phyloP scores from a whole-genome alignment of 2,797 vertebrate genomes.

The Syngnathus acus region DNA sequence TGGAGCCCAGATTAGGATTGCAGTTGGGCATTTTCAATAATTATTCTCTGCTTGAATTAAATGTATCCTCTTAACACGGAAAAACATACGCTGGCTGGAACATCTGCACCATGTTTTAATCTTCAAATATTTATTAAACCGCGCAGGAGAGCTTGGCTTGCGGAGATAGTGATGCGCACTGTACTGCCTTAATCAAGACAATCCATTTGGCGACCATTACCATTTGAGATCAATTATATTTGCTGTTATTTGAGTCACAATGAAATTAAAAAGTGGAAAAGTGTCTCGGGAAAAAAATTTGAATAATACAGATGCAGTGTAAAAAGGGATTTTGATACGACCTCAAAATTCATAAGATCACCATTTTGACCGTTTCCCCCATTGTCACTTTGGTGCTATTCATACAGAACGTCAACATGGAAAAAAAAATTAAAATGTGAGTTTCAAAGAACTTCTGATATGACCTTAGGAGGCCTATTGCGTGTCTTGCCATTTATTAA shows the following conservation, averaged over 20 bases:
- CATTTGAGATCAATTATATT: not conserved
- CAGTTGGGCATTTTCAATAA: conserved; percentile 68
- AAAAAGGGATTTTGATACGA: too few relatives aligned
- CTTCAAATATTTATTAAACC: conserved; percentile 55
- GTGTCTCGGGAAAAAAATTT: too few relatives aligned
- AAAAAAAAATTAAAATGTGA: too few relatives aligned
- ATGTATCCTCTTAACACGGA: conserved; percentile 68
- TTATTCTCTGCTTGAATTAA: conserved; percentile 71
- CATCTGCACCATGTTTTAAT: conserved; percentile 64
- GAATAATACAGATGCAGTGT: too few relatives aligned
- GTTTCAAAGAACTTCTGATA: too few relatives aligned
- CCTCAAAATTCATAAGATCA: too few relatives aligned
- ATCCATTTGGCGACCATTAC: not conserved
- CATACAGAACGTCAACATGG: too few relatives aligned
- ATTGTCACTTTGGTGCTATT: too few relatives aligned
- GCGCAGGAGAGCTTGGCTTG: not conserved
- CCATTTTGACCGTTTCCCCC: too few relatives aligned
- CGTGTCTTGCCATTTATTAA: too few relatives aligned
- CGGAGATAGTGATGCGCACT: not conserved
- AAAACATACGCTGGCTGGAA: conserved; percentile 63
- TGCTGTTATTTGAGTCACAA: not conserved
- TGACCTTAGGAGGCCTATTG: too few relatives aligned
- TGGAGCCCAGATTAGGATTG: conserved; percentile 71
- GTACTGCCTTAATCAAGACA: not conserved
- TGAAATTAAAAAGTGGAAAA: too few relatives aligned